A percentile compares a stretch with the other conserved stretches of the same genome.
Evolutionary conservation across 2,888 invertebrate genomes (phyloP).

Genomic region (Homarus gammarus): DNA sequence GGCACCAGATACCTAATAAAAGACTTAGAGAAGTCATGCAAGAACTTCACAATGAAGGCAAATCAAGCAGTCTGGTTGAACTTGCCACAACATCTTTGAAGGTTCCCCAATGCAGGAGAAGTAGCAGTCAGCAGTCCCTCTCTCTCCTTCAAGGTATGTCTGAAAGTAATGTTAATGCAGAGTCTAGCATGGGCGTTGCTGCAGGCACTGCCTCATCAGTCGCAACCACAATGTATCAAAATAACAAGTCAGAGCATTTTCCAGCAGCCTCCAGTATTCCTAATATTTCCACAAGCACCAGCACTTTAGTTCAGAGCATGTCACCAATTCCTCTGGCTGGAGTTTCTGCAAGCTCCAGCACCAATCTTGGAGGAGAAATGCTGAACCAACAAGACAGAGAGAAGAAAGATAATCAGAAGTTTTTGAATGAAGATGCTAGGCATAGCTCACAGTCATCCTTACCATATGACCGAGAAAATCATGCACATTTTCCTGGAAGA

Average conservation of each 20-base stretch:
- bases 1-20: not conserved
- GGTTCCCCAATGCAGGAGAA: constrained; percentile 29
- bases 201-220: constrained; percentile 6
- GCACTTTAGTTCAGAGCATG: constrained; percentile 42
- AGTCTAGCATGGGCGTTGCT: not conserved
- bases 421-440: constrained; percentile 11
- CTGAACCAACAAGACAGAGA: not conserved
- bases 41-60: constrained; percentile 48
- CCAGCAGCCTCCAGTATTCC: not conserved
- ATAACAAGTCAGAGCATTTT: constrained; percentile 20
- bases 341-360: constrained; percentile 31
- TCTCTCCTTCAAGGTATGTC: not conserved
- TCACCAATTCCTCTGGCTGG: constrained; percentile 31
- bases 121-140: constrained; percentile 66
- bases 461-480: not conserved
- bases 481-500: not conserved
- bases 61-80: constrained; percentile 65
- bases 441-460: constrained; percentile 39
- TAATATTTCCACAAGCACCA: constrained; percentile 46
- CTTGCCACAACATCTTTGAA: constrained; percentile 20
- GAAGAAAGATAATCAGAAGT: constrained; percentile 10
- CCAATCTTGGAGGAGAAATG: not conserved
- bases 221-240: not conserved
- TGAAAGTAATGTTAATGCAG: constrained; percentile 10
- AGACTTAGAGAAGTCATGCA: constrained; percentile 30